These are phyloP conservation scores for Haliaeetus leucogaster DNA, from an alignment of 2,113 vertebrate genomes.

Conservation along the genomic window DNA sequence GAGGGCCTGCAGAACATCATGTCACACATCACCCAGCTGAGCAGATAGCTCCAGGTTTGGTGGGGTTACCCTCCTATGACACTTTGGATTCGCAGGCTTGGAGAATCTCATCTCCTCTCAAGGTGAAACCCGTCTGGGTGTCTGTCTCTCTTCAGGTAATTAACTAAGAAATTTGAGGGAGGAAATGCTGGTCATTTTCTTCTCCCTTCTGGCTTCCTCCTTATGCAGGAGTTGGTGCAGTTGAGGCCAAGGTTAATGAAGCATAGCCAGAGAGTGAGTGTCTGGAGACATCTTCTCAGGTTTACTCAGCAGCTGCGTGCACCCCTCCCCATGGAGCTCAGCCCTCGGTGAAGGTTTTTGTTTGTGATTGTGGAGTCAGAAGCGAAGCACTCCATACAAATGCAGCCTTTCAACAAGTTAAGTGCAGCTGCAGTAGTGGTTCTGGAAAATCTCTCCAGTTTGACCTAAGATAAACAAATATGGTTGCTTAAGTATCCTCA, in stretches of 20 bases:
- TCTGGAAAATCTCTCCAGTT: conserved; percentile 44
- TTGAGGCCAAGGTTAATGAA: background rate
- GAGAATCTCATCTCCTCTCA: background rate
- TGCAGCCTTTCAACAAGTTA: background rate
- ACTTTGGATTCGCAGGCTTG: background rate
- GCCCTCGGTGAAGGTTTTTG: background rate
- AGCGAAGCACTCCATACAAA: background rate
- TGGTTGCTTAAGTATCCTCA: conserved; percentile 26
- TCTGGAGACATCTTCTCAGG: background rate
- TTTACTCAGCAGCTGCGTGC: background rate
- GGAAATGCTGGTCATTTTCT: background rate
- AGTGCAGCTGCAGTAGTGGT: conserved; percentile 18
- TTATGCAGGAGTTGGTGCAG: background rate
- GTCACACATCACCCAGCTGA: background rate
- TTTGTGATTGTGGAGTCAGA: background rate
- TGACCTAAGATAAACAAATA: conserved; percentile 57
- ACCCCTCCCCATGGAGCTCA: fast-evolving
- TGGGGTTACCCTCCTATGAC: background rate
- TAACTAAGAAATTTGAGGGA: background rate
- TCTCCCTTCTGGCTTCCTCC: background rate
- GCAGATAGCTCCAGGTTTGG: background rate
- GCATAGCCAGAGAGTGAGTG: background rate
- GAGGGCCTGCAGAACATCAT: background rate
- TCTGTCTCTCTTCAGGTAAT: background rate
- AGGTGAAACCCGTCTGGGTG: background rate